These are phyloP conservation scores for Cyprinus carpio DNA, from an alignment of 2,113 vertebrate genomes.

Conservation along the genomic window DNA sequence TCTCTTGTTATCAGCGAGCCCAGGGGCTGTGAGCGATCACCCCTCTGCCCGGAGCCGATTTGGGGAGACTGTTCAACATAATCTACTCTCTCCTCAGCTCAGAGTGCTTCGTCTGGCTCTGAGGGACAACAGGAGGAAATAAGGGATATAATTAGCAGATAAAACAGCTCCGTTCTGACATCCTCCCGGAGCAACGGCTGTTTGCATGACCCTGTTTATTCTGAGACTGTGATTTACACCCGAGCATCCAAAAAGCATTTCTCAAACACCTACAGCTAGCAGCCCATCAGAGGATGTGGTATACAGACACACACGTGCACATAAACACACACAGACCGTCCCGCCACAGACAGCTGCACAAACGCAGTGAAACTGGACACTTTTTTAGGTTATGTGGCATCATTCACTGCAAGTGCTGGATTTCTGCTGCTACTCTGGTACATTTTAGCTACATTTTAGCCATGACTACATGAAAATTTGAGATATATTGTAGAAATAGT, in stretches of 20 bases:
- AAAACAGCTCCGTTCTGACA: slow-evolving; percentile 32
- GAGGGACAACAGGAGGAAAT: slow-evolving; percentile 24
- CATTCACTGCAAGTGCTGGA: too few species aligned
- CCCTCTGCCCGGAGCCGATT: slow-evolving; percentile 45
- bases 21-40: slow-evolving; percentile 36
- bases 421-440: too few species aligned
- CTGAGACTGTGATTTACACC: slow-evolving; percentile 17
- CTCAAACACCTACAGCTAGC: neutral
- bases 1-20: slow-evolving; percentile 30
- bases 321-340: too few species aligned
- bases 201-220: slow-evolving; percentile 37
- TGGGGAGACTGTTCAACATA: slow-evolving; percentile 48
- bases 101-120: neutral
- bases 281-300: too few species aligned
- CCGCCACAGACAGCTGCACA: too few species aligned
- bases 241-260: neutral
- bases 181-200: slow-evolving; percentile 20
- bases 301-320: too few species aligned
- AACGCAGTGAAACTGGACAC: too few species aligned
- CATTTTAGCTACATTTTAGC: too few species aligned
- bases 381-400: too few species aligned
- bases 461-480: too few species aligned
- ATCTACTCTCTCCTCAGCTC: slow-evolving; percentile 32
- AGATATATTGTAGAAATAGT: too few species aligned
- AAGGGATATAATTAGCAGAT: slow-evolving; percentile 36